phyloP scores from a whole-genome alignment of 2,113 vertebrate species.

The Brachionichthys hirsutus region DNA sequence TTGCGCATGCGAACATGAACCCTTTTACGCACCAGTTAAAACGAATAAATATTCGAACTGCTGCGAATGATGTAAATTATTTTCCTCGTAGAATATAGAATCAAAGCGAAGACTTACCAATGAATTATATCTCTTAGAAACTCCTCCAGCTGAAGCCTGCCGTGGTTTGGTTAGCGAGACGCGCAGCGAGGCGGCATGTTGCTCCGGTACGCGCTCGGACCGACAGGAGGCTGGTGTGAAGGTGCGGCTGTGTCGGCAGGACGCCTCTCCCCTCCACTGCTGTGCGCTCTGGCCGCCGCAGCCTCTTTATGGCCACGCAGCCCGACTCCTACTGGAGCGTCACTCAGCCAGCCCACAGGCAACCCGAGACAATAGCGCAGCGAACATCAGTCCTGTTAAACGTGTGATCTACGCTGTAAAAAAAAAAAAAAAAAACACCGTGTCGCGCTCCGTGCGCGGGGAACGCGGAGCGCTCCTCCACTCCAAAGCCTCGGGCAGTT shows the following conservation, averaged over 20 bases:
- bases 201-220: conserved; percentile 24
- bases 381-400: too few species aligned
- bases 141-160: not conserved
- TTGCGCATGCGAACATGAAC: too few species aligned
- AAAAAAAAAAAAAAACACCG: not conserved
- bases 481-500: too few species aligned
- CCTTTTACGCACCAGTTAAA: too few species aligned
- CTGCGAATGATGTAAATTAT: too few species aligned
- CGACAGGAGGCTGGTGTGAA: conserved; percentile 19
- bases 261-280: conserved; percentile 71
- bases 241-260: conserved; percentile 27
- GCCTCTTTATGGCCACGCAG: conserved; percentile 89
- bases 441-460: not conserved
- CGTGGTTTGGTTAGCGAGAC: conserved; percentile 17
- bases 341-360: conserved; percentile 65
- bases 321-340: conserved; percentile 71
- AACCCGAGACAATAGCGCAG: not conserved
- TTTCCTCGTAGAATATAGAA: not conserved
- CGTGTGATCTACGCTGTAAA: too few species aligned
- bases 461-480: too few species aligned
- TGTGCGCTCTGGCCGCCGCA: conserved; percentile 78
- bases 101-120: conserved; percentile 7
- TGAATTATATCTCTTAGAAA: not conserved
- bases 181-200: conserved; percentile 47
- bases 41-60: too few species aligned